Evolutionary conservation across 2,113 vertebrate genomes (phyloP).

Genomic region (Epinephelus fuscoguttatus): DNA sequence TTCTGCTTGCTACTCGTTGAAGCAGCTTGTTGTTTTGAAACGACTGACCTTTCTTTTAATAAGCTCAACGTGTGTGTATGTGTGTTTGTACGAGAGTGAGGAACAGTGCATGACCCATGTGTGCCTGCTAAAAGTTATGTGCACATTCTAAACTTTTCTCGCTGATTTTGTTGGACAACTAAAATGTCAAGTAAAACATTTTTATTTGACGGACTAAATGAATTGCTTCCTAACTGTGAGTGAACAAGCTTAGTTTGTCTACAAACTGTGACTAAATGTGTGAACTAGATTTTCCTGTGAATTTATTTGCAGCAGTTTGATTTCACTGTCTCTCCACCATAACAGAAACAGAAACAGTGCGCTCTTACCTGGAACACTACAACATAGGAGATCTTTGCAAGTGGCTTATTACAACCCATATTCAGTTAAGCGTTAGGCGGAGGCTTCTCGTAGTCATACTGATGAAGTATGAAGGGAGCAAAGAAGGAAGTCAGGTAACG

Average conservation of each 20-base stretch:
- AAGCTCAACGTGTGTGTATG: not conserved
- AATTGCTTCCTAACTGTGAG: not conserved
- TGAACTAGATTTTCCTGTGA: not conserved
- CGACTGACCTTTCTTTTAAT: conserved; percentile 39
- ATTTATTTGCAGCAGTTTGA: not conserved
- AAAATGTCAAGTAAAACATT: conserved; percentile 26
- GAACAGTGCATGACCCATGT: not conserved
- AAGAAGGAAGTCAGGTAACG: too few relatives aligned
- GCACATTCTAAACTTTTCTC: conserved; percentile 10
- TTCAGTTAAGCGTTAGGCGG: too few relatives aligned
- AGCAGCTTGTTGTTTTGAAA: conserved; percentile 54
- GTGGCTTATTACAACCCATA: too few relatives aligned
- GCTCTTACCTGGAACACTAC: too few relatives aligned
- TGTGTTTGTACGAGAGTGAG: not conserved
- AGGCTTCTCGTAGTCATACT: too few relatives aligned
- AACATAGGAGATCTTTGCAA: too few relatives aligned
- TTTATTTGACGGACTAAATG: not conserved
- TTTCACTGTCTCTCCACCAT: not conserved
- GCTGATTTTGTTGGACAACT: conserved; percentile 8
- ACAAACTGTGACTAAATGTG: not conserved
- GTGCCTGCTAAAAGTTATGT: not conserved
- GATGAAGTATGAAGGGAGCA: too few relatives aligned
- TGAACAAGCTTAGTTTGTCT: not conserved
- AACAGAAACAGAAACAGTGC: not conserved
- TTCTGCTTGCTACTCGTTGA: conserved; percentile 40